Conservation (phyloP, 2,888 invertebrate species). For the Neelides folsomi region DNA sequence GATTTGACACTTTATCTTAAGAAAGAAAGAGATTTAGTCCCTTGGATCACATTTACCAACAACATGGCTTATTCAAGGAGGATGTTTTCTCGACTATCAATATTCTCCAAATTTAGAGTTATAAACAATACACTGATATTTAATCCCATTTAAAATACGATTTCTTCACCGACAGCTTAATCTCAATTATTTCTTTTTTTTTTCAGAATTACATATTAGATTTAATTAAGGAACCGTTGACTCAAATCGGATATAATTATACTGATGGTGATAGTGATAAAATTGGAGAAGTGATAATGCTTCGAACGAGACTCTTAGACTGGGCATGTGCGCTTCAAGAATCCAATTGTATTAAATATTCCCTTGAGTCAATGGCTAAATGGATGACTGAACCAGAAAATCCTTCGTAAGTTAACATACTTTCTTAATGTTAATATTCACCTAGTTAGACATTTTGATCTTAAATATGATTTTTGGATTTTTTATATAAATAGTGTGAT, state of each 20-base stretch:
- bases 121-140: no score
- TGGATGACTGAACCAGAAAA: conserved; percentile 14
- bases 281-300: conserved; percentile 13
- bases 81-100: conserved; percentile 14
- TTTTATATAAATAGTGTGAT: no score
- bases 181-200: background rate
- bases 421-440: no score
- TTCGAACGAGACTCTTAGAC: conserved; percentile 22
- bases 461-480: no score
- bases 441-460: no score
- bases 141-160: no score
- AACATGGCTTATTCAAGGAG: conserved; percentile 23
- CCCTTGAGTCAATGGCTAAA: conserved; percentile 7
- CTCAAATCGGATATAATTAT: conserved; percentile 14
- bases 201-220: conserved; percentile 19
- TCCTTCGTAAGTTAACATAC: background rate
- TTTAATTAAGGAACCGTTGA: conserved; percentile 12
- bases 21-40: conserved; percentile 18
- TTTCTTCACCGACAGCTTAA: no score
- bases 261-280: conserved; percentile 7
- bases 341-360: conserved; percentile 12
- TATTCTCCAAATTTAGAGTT: conserved; percentile 18
- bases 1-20: conserved; percentile 18
- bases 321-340: conserved; percentile 24
- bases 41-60: conserved; percentile 22